Evolutionary conservation across 1,140 invertebrate genomes (phyloP), one percentile per base, ranked within the genome.

Genomic region (Drosophila sp.): DNA sequence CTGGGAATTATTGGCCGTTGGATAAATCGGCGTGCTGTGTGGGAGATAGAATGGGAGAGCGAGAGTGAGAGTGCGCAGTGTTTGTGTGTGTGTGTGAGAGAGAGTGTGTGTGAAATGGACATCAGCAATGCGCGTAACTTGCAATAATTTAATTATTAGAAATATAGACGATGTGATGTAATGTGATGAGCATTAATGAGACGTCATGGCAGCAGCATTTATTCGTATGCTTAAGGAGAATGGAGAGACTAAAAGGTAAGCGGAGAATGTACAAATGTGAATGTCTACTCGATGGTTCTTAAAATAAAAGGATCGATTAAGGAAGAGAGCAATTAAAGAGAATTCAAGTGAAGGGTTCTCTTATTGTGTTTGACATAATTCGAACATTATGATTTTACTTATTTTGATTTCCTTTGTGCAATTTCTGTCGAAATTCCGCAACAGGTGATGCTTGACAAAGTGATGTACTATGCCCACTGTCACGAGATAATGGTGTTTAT

Each of bases 11-110:
- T 75, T 81, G 62, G 87, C 87, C 16, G 87, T 90, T 69, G 87
- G 87, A 64, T 90, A 90, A 43, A 90, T 78, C 61, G 87, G 87
- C 38, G 87, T 83, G 87, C 87, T 90, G 63, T 43, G 50, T 66
- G 45, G 36, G 43, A 75, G 45, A 51, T n/a, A 50, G 40, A 66
- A 36, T 43, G 32, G 32, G 34, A 69, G 43, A 46, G 25, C 25
- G 56, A 67, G 36, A 21, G 38, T 53, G 58, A 38, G 62, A 41
- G 50, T 51, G 64, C 7, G 40, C 21, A 41, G 21, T 14, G 32
- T 51, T 54, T 36, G 43, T 29, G 45, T 48, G 29, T 29, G 25
- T 38, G 16, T 7, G 36, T 54, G 21, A 16, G 51, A 45, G 71
- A 48, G 40, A 21, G 21, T 4, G 27, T 51, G 40, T 8, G 16